phyloP scores from a whole-genome alignment of 2,113 vertebrate species.

The Nipponia nippon region DNA sequence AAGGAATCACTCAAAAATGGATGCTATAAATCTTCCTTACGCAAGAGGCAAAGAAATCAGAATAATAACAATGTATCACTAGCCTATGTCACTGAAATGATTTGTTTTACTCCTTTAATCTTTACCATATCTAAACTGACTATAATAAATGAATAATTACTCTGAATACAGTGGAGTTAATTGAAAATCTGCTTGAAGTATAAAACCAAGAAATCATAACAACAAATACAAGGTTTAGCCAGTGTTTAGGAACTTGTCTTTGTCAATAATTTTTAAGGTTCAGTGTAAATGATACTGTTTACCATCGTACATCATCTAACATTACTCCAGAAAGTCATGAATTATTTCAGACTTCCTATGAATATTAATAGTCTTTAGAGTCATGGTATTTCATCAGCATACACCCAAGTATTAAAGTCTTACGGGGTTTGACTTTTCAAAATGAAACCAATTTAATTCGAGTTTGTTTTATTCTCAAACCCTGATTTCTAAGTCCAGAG shows the following conservation, averaged over 20 bases:
- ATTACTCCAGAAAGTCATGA: conserved; percentile 74
- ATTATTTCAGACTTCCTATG: conserved; percentile 76
- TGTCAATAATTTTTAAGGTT: conserved; percentile 82
- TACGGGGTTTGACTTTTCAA: conserved; percentile 66
- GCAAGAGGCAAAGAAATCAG: conserved; percentile 68
- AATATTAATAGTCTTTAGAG: conserved; percentile 78
- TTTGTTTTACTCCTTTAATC: conserved; percentile 84
- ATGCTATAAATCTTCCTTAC: conserved; percentile 74
- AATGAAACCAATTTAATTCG: conserved; percentile 52
- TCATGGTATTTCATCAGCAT: conserved; percentile 73
- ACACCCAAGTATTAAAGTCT: conserved; percentile 72
- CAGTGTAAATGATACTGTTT: conserved; percentile 80
- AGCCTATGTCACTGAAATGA: conserved; percentile 80
- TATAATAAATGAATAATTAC: conserved; percentile 86
- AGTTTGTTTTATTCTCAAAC: conserved; percentile 48
- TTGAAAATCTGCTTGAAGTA: conserved; percentile 80
- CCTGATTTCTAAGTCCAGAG: conserved; percentile 32
- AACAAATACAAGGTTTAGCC: conserved; percentile 81
- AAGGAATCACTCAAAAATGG: conserved; percentile 71
- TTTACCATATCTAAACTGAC: conserved; percentile 82
- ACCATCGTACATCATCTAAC: conserved; percentile 76
- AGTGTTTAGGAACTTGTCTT: conserved; percentile 83
- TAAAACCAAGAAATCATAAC: conserved; percentile 83
- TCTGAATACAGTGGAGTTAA: conserved; percentile 76
- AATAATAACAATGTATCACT: conserved; percentile 79